A percentile compares a stretch with the other conserved stretches of the same genome.
phyloP scores from a whole-genome alignment of 1,140 invertebrate genomes.

The Argopecten irradians region DNA sequence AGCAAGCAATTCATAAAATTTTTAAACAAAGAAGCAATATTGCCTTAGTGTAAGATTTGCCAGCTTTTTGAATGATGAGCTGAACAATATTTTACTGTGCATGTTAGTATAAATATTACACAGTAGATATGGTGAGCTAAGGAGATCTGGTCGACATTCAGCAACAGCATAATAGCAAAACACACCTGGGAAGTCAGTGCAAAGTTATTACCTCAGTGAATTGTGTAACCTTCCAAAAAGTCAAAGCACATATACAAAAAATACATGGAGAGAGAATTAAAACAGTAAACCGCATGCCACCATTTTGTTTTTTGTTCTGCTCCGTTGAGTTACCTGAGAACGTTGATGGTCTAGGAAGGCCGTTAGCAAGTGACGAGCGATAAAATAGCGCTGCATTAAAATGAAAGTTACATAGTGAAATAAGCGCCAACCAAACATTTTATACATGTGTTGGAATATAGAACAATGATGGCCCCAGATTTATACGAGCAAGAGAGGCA shows the following conservation, averaged over 20 bases:
- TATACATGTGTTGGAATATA: neutral
- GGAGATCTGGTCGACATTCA: neutral
- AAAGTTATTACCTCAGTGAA: slow-evolving; percentile 14
- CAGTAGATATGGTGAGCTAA: neutral
- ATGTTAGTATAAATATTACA: neutral
- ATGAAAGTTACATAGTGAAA: slow-evolving; percentile 28
- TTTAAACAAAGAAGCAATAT: too few species aligned
- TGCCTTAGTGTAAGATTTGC: too few species aligned
- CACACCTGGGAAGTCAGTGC: neutral
- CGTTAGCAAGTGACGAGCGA: slow-evolving; percentile 31
- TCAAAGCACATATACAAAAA: neutral
- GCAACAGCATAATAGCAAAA: neutral
- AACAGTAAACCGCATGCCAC: slow-evolving; percentile 20
- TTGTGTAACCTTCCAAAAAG: neutral
- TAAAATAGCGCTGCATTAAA: slow-evolving; percentile 26
- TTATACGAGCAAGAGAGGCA: neutral
- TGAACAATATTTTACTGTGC: neutral
- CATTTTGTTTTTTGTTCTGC: neutral
- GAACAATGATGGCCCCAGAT: neutral
- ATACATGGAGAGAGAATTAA: neutral
- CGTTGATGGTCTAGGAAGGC: slow-evolving; percentile 34
- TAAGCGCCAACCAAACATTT: neutral
- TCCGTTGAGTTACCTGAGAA: slow-evolving; percentile 40
- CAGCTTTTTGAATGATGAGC: too few species aligned
- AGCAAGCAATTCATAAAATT: too few species aligned